Base-by-base conservation (phyloP, 1,140 invertebrate species). In the Matsumurasca onukii region DNA sequence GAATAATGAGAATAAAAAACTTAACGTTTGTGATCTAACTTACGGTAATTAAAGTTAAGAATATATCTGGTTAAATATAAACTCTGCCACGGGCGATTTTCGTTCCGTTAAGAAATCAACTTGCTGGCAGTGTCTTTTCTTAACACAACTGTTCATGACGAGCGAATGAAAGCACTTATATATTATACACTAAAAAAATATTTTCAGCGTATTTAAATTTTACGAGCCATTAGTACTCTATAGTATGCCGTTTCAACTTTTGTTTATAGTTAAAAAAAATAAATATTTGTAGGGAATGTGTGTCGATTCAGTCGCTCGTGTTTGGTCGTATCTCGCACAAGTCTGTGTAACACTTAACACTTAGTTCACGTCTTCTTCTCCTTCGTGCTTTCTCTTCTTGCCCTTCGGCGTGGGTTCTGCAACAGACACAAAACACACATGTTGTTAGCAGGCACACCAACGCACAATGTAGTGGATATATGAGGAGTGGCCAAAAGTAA, bases 321-420 rank as follows among this genome's bases (percentile, higher is more conserved):
- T 17, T 59, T 59, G 55, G 55, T 59, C 55, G 30, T 20, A 17
- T 29, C 17, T 27, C 3, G 17, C 20, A 59, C 27, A 59, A 9
- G 20, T 27, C 20, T 27, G 24, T n/a, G n/a, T n/a, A n/a, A n/a
- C n/a, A n/a, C n/a, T 17, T 59, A 22, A 68, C 49, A n/a, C 72
- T 78, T 77, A 77, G 69, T 79, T 76, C n/a, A 73, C 76, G 27
- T 72, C 71, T 55, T 80, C 82, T 34, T 77, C 82, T 24, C 86
- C 85, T 74, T 89, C 88, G 75, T 86, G 82, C 84, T 90, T 90
- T 84, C 88, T 85, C 76, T 89, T 90, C 77, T 88, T 89, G 66
- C 88, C 88, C 81, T 86, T 80, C 57, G 81, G 81, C 73, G 82
- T 82, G 74, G 82, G 78, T 68, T 85, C 84, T 78, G 78, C 72